Evolutionary conservation across 2,113 vertebrate species (phyloP), one percentile per base, ranked within the genome.

Genomic region (Cryptomyrus ogoouensis): DNA sequence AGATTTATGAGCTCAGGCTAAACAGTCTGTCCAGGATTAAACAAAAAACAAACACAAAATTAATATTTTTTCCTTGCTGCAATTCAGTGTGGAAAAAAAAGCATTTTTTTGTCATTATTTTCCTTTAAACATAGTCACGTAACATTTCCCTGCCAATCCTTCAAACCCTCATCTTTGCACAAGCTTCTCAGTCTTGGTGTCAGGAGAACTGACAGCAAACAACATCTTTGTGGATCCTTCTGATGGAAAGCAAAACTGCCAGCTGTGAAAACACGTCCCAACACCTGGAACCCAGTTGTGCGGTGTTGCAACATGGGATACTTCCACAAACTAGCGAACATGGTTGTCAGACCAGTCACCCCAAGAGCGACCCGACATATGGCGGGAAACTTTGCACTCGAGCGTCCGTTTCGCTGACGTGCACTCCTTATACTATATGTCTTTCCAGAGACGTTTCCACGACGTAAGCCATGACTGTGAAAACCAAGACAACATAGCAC

Each of bases 161-260:
- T 83, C 31, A 83, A 13, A 35, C 10, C 47, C 31, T 50, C 50
- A 53, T 35, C 88, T 89, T 52, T 89, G 35, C 88, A 56, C 15
- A 12, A 77, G 31, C 80, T 58, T 39, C 9, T 19, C 21, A 52
- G 47, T 52, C 77, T 49, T n/a, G 10, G 74, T 58, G 77, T 53
- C 49, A 83, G 7, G 27, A 39, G 27, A 77, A 80, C 49, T 44
- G 50, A 83, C 74, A 83, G 35, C 50, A 13, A 83, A 74, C 80
- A 27, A 74, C 35, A 31, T 89, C 88, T 89, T 56, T 56, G 74
- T 56, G 19, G 88, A 89, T 50, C 15, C 88, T 56, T 89, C 53
- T 83, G 88, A 88, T 27, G 62, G 74, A 19, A 80, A 80, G 35
- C 74, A 88, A 24, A 74, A 31, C 35, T 47, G 58, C 62, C 88